Base-by-base conservation (phyloP, 2,797 vertebrate genomes). In the Aselliscus stoliczkanus region DNA sequence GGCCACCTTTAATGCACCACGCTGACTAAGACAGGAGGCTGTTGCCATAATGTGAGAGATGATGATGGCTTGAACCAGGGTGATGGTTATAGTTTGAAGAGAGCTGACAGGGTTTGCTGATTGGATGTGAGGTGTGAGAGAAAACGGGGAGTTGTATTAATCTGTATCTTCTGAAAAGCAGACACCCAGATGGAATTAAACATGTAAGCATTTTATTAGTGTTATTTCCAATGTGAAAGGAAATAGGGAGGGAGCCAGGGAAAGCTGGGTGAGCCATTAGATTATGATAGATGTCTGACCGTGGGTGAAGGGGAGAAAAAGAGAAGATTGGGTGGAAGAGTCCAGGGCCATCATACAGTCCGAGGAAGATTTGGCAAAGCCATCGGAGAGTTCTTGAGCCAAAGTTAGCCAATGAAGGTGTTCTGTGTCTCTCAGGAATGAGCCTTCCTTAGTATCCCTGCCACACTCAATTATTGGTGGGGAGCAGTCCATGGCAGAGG, bases 111-210 rank as follows among this genome's bases (percentile, higher is more conserved):
- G 13, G 6, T 67, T 88, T 75, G 25, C 67, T 76, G 47, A 83
- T 44, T 93, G 60, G 21, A 42, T 93, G 34, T 96, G 44, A 96
- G 8, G 15, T 83, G 3, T 79, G 89, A 56, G 34, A 85, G 75
- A 85, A 83, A 58, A 52, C 76, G 37, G 83, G 54, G 18, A 81
- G 4, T 62, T 92, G 52, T 67, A 27, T 80, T 93, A 65, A 91
- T 80, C 17, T 86, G 21, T 82, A n/a, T 93, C 42, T 87, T 90
- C 50, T 90, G 20, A 84, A 88, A 93, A 90, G 72, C 18, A 73
- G 31, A 81, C 37, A 58, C 54, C 47, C 34, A 91, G 31, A 25
- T 84, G 21, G 75, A 95, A 88, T 87, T 73, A 92, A 87, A 84
- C 75, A 70, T 70, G 72, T 67, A 73, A 90, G 9, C 17, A 87